A percentile compares a stretch with the other conserved stretches of the same genome.
These are phyloP conservation scores for Solea solea DNA, from an alignment of 2,113 vertebrate genomes.

Conservation along the genomic window DNA sequence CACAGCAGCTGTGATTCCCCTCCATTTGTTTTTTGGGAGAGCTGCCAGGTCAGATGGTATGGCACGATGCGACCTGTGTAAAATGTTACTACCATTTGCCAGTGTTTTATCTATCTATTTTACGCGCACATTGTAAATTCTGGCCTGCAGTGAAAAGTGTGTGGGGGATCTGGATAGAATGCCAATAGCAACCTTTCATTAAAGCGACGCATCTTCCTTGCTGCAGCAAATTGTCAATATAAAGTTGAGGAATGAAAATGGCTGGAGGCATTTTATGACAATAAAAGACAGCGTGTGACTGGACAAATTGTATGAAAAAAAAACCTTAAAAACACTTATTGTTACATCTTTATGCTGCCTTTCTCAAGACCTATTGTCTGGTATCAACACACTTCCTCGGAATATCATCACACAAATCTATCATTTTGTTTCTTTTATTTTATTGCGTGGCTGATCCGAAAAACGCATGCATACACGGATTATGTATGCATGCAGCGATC, in stretches of 20 bases:
- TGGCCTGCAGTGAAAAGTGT: conserved; percentile 23
- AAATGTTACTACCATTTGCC: conserved; percentile 46
- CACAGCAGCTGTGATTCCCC: conserved; percentile 62
- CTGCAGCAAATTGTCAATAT: not conserved
- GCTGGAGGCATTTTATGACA: not conserved
- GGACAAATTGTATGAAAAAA: too few relatives aligned
- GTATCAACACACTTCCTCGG: not conserved
- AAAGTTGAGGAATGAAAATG: conserved; percentile 1
- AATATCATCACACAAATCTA: conserved; percentile 3
- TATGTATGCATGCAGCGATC: not conserved
- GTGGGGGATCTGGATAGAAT: conserved; percentile 1
- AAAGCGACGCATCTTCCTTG: not conserved
- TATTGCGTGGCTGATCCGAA: not conserved
- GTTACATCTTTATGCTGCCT: not conserved
- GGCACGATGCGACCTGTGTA: conserved; percentile 38
- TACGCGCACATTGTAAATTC: conserved; percentile 27
- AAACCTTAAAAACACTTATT: too few relatives aligned
- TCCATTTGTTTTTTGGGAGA: conserved; percentile 46
- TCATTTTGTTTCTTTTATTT: not conserved
- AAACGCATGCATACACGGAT: not conserved
- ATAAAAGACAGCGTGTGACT: not conserved
- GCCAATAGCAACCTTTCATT: conserved; percentile 31
- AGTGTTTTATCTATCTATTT: conserved; percentile 44
- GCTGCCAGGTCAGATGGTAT: conserved; percentile 59
- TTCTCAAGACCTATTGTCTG: not conserved